These are phyloP conservation scores for Drosophila azteca DNA, from an alignment of 1,140 invertebrate genomes.

Conservation along the genomic window DNA sequence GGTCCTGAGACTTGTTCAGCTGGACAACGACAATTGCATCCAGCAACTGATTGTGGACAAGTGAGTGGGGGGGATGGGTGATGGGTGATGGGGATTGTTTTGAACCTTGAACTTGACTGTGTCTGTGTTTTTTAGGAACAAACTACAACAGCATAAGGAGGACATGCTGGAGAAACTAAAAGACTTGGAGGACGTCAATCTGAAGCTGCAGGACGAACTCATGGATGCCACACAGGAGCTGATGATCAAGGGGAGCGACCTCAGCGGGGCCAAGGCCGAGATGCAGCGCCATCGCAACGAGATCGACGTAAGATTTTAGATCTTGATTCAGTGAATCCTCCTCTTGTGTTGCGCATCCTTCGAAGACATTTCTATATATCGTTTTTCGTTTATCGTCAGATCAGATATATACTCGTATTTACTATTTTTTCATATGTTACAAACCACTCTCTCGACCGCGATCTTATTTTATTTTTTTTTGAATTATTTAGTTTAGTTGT, in stretches of 20 bases:
- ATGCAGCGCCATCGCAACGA: conserved; percentile 84
- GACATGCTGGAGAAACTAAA: conserved; percentile 84
- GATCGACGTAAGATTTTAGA: conserved; percentile 84
- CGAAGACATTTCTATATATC: conserved; percentile 80
- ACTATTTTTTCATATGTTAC: conserved; percentile 51
- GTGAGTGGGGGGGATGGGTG: conserved; percentile 64
- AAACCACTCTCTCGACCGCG: conserved; percentile 45
- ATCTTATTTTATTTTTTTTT: conserved; percentile 46
- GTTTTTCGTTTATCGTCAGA: conserved; percentile 57
- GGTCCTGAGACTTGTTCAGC: conserved; percentile 89
- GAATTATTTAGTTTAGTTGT: conserved; percentile 52
- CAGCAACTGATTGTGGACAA: conserved; percentile 85
- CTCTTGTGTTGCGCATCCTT: conserved; percentile 65
- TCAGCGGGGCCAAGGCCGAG: conserved; percentile 84
- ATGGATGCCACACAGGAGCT: conserved; percentile 85
- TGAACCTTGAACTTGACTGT: not conserved
- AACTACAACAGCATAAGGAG: conserved; percentile 82
- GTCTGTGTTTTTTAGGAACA: conserved; percentile 56
- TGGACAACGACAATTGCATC: conserved; percentile 88
- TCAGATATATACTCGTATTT: conserved; percentile 32
- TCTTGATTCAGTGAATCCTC: conserved; percentile 26
- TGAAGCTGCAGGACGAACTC: conserved; percentile 85
- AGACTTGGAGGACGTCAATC: conserved; percentile 85
- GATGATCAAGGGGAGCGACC: conserved; percentile 84
- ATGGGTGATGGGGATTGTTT: not conserved